Conservation (phyloP, 2,797 vertebrate species). For the Scyliorhinus canicula region DNA sequence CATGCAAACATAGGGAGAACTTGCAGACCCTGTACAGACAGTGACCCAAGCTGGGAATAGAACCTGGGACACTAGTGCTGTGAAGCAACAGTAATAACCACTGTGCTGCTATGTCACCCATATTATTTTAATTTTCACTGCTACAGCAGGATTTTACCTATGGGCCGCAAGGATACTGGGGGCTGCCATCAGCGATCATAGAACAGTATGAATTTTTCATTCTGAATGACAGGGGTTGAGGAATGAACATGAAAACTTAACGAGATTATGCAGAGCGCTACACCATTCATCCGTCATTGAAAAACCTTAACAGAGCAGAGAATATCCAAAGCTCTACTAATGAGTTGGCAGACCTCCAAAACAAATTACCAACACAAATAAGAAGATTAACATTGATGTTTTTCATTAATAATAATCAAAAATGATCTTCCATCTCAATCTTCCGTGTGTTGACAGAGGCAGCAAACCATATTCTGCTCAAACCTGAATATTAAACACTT, state of each 20-base stretch:
- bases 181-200: background rate
- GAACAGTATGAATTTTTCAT: background rate
- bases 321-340: background rate
- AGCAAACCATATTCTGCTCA: background rate
- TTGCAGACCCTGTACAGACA: too few species aligned
- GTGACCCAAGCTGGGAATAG: too few species aligned
- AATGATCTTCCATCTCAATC: background rate
- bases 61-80: too few species aligned
- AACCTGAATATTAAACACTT: background rate
- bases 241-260: background rate
- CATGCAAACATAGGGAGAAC: too few species aligned
- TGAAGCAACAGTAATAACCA: too few species aligned
- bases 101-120: too few species aligned
- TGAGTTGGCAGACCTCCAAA: background rate
- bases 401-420: background rate
- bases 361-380: background rate
- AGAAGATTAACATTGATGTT: background rate
- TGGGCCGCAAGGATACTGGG: background rate
- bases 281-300: background rate
- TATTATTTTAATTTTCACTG: too few species aligned
- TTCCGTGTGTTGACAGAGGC: background rate
- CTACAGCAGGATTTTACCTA: too few species aligned
- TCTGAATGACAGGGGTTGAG: background rate
- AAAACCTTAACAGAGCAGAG: background rate
- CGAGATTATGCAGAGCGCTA: background rate